A percentile compares a stretch with the other conserved stretches of the same genome.
Evolutionary conservation across 2,797 vertebrate genomes (phyloP).

Genomic region (Gallirallus australis): DNA sequence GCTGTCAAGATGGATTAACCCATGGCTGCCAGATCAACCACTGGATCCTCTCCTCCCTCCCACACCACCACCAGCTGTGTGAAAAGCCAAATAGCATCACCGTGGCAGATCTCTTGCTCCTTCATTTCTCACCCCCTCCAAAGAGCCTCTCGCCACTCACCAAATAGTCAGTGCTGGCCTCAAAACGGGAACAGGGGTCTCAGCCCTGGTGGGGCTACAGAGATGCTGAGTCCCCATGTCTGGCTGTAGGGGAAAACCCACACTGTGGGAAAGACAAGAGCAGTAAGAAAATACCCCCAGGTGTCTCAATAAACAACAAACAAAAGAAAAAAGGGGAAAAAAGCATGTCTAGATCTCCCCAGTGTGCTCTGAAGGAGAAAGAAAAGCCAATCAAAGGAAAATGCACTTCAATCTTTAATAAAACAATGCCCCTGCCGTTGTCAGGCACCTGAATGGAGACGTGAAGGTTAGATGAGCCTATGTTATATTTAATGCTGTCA

Average conservation of each 20-base stretch:
- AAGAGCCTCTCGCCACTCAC: background rate
- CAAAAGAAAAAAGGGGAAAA: background rate
- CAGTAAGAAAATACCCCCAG: background rate
- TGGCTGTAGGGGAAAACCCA: background rate
- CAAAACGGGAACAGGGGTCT: rapidly evolving
- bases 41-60: background rate
- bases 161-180: background rate
- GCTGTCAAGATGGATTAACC: conserved; percentile 30
- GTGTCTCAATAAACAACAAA: background rate
- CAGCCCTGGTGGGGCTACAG: rapidly evolving
- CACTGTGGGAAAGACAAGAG: background rate
- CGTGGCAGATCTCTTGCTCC: background rate
- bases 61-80: rapidly evolving
- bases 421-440: background rate
- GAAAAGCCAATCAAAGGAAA: background rate
- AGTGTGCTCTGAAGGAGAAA: background rate
- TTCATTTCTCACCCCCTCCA: background rate
- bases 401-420: background rate
- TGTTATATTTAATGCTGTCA: conserved; percentile 27
- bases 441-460: background rate
- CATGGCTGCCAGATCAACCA: background rate
- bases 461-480: background rate
- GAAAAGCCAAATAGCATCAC: background rate
- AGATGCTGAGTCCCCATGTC: background rate
- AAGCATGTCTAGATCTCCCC: background rate